Evolutionary conservation across 2,113 vertebrate genomes (phyloP).

Genomic region (Gopherus flavomarginatus): DNA sequence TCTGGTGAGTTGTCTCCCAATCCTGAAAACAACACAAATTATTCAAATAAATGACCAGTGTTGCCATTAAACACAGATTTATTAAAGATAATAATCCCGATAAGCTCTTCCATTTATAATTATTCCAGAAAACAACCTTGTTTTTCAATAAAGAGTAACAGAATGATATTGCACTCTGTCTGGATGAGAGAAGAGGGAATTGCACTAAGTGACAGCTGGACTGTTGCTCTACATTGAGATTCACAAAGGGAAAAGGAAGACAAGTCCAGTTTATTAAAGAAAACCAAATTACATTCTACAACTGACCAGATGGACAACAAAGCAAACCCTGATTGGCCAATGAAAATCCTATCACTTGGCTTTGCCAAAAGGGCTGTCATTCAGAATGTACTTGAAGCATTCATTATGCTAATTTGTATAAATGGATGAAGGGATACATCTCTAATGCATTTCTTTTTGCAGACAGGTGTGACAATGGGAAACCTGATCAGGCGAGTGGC

Average conservation of each 20-base stretch:
- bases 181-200: slow-evolving; percentile 16
- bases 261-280: slow-evolving; percentile 27
- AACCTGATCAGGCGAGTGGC: slow-evolving; percentile 43
- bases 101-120: background rate
- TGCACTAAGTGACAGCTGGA: background rate
- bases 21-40: background rate
- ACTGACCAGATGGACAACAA: slow-evolving; percentile 5
- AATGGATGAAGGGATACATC: slow-evolving; percentile 39
- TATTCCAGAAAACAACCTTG: background rate
- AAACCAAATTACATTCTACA: slow-evolving; percentile 1
- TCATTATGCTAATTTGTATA: slow-evolving; percentile 53
- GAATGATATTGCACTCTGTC: background rate
- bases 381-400: slow-evolving; percentile 2
- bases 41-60: background rate
- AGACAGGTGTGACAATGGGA: slow-evolving; percentile 57
- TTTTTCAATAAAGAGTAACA: slow-evolving; percentile 26
- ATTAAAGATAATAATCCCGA: background rate
- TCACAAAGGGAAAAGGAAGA: slow-evolving; percentile 26
- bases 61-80: background rate
- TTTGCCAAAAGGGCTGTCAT: background rate
- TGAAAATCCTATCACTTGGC: slow-evolving; percentile 2
- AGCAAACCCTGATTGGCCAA: slow-evolving; percentile 2
- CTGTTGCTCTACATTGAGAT: slow-evolving; percentile 27
- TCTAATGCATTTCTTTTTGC: slow-evolving; percentile 39
- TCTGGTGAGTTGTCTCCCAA: background rate